Conservation (phyloP, 2,888 invertebrate species). For the Periphyllus acericola region DNA sequence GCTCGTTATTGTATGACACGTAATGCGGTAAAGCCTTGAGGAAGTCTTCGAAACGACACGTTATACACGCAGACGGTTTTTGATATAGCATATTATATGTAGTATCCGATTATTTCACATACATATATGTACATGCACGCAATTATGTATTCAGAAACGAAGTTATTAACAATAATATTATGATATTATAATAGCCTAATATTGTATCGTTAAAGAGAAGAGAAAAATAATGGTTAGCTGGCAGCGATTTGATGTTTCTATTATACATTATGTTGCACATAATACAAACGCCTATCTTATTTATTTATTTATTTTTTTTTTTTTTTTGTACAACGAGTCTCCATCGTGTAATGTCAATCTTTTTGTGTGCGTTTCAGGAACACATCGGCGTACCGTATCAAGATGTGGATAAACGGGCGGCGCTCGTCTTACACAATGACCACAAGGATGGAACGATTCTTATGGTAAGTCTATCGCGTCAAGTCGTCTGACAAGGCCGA, state of each 20-base stretch:
- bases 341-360: background rate
- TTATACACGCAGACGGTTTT: too few relatives aligned
- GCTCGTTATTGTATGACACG: too few relatives aligned
- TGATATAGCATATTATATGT: too few relatives aligned
- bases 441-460: conserved; percentile 80
- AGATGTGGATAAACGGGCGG: conserved; percentile 86
- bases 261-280: background rate
- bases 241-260: background rate
- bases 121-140: too few relatives aligned
- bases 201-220: background rate
- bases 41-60: too few relatives aligned
- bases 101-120: too few relatives aligned
- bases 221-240: background rate
- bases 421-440: conserved; percentile 84
- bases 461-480: conserved; percentile 76
- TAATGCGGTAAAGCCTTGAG: too few relatives aligned
- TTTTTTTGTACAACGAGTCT: background rate
- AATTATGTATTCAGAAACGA: too few relatives aligned
- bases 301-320: too few relatives aligned
- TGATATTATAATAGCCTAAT: too few relatives aligned
- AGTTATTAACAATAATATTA: too few relatives aligned
- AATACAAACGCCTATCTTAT: background rate
- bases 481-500: background rate
- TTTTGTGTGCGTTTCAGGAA: conserved; percentile 69
- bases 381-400: conserved; percentile 89